Percentiles rank a stretch among this genome's conserved stretches.
phyloP scores from a whole-genome alignment of 1,140 invertebrate genomes.

The Lanistes nyassanus region DNA sequence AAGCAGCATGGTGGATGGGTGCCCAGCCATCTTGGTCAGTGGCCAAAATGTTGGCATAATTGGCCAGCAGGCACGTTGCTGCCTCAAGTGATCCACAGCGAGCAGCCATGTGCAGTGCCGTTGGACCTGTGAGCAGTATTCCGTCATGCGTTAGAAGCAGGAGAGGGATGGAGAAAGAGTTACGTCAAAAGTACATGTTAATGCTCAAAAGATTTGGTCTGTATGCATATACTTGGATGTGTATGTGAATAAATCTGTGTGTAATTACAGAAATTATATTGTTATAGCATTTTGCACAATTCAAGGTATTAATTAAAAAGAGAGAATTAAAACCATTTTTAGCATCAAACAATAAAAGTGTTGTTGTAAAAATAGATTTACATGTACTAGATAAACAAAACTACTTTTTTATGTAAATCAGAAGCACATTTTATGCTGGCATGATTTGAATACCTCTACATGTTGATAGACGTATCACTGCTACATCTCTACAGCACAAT shows the following conservation, averaged over 20 bases:
- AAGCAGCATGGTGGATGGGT: slow-evolving; percentile 66
- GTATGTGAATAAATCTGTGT: too few species aligned
- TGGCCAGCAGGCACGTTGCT: slow-evolving; percentile 60
- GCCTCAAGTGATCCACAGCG: slow-evolving; percentile 63
- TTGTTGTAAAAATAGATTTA: neutral
- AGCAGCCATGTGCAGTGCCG: slow-evolving; percentile 64
- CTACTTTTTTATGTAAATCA: neutral
- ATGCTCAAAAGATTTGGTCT: neutral
- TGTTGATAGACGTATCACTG: too few species aligned
- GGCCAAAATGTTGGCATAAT: slow-evolving; percentile 60
- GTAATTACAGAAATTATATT: too few species aligned
- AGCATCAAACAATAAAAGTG: too few species aligned
- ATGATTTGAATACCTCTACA: too few species aligned
- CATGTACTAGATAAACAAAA: neutral
- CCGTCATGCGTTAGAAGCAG: slow-evolving; percentile 4
- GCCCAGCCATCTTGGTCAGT: slow-evolving; percentile 66
- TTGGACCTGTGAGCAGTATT: slow-evolving; percentile 57
- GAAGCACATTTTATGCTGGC: neutral
- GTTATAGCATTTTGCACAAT: too few species aligned
- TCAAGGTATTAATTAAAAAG: neutral
- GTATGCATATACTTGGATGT: neutral
- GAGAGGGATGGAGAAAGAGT: neutral
- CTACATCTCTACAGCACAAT: too few species aligned
- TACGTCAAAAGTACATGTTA: neutral
- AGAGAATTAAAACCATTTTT: too few species aligned